These are phyloP conservation scores for Seriola rivoliana DNA, from an alignment of 2,113 vertebrate species.

Conservation along the genomic window DNA sequence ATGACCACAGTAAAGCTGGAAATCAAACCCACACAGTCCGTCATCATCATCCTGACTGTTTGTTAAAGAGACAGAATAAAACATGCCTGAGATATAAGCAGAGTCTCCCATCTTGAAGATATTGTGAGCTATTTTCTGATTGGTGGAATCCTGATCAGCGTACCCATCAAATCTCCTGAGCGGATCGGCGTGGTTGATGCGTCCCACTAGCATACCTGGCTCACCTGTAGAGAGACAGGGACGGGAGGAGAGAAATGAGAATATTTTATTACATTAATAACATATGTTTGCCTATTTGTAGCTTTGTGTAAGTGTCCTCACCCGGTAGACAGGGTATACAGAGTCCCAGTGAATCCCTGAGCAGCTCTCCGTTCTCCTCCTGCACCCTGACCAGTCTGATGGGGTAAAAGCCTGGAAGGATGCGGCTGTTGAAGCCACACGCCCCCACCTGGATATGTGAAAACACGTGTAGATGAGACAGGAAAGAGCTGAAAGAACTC, in stretches of 20 bases:
- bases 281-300: background rate
- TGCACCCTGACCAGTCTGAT: constrained; percentile 88
- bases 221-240: constrained; percentile 80
- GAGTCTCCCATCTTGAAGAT: constrained; percentile 89
- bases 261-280: background rate
- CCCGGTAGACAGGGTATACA: constrained; percentile 89
- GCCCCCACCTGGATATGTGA: constrained; percentile 84
- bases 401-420: constrained; percentile 89
- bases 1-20: background rate
- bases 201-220: constrained; percentile 88
- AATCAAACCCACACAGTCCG: background rate
- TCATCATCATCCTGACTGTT: background rate
- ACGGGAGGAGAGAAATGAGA: background rate
- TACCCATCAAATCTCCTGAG: constrained; percentile 93
- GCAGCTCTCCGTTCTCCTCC: constrained; percentile 87
- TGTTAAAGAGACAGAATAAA: constrained; percentile 1
- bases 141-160: constrained; percentile 84
- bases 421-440: constrained; percentile 91
- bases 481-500: background rate
- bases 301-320: constrained; percentile 63
- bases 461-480: background rate
- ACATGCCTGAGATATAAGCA: constrained; percentile 89
- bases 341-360: constrained; percentile 86
- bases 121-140: constrained; percentile 85
- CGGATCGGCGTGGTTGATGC: constrained; percentile 87